Evolutionary conservation across 2,888 invertebrate species (phyloP).

Genomic region (Amiota communis): DNA sequence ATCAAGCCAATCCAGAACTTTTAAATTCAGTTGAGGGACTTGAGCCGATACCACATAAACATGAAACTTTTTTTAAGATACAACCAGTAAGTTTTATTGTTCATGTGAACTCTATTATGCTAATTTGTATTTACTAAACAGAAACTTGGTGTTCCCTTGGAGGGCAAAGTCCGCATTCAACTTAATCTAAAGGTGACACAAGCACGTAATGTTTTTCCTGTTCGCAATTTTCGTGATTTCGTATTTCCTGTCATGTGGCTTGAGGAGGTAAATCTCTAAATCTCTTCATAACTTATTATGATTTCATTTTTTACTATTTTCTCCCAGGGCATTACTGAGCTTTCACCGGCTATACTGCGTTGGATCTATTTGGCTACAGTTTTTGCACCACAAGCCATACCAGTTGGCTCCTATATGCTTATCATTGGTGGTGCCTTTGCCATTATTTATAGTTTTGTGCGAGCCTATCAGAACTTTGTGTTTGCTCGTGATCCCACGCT

Average conservation of each 20-base stretch:
- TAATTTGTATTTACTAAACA: slow-evolving; percentile 63
- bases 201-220: slow-evolving; percentile 81
- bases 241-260: slow-evolving; percentile 92
- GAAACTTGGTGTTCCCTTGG: slow-evolving; percentile 89
- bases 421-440: slow-evolving; percentile 80
- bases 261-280: slow-evolving; percentile 79
- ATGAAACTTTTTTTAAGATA: slow-evolving; percentile 87
- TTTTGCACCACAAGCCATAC: slow-evolving; percentile 82
- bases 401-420: slow-evolving; percentile 81
- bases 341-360: slow-evolving; percentile 84
- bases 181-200: slow-evolving; percentile 86
- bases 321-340: slow-evolving; percentile 82
- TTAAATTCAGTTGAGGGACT: slow-evolving; percentile 82
- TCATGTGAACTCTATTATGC: not conserved
- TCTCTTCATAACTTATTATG: not conserved
- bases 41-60: slow-evolving; percentile 79
- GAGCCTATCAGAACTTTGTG: slow-evolving; percentile 83
- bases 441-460: slow-evolving; percentile 80
- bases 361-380: slow-evolving; percentile 88
- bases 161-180: slow-evolving; percentile 87
- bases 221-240: slow-evolving; percentile 84
- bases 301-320: not conserved
- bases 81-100: slow-evolving; percentile 79
- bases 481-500: slow-evolving; percentile 79
- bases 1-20: slow-evolving; percentile 82